Evolutionary conservation across 2,797 vertebrate genomes (phyloP).

Genomic region (Coendou prehensilis): DNA sequence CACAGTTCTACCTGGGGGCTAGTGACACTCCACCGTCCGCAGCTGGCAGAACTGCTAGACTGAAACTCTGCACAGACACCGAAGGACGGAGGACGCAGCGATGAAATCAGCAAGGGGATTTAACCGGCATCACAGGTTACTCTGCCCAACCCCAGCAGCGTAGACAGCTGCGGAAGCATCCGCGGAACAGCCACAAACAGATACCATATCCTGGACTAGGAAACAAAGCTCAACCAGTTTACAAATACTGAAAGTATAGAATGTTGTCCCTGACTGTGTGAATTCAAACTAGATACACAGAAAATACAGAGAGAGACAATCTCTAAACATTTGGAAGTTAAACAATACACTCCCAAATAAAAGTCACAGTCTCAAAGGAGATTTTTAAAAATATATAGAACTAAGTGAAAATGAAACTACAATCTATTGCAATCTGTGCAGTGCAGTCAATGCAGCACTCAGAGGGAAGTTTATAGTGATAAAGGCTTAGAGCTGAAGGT

Average conservation of each 20-base stretch:
- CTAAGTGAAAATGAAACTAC: not conserved
- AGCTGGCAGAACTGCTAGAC: not conserved
- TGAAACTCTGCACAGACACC: not conserved
- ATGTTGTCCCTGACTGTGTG: not conserved
- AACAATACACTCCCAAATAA: not conserved
- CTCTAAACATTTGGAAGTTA: not conserved
- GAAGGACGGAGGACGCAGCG: not conserved
- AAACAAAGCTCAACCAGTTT: not conserved
- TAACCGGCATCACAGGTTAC: not conserved
- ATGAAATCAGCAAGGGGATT: not conserved
- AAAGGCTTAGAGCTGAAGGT: not conserved
- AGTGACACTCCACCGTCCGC: not conserved
- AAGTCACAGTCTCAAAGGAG: not conserved
- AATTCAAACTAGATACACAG: slow-evolving; percentile 1
- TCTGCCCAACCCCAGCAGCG: not conserved
- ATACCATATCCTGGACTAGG: not conserved
- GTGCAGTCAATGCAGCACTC: not conserved
- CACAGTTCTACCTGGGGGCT: not conserved
- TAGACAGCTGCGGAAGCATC: not conserved
- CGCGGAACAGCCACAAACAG: not conserved
- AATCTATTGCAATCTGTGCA: not conserved
- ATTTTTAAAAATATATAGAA: not conserved
- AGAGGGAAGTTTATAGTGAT: not conserved
- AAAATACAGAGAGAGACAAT: not conserved
- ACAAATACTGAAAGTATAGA: not conserved